Evolutionary conservation across 1,140 invertebrate genomes (phyloP).

Genomic region (Parapsyche elsis): DNA sequence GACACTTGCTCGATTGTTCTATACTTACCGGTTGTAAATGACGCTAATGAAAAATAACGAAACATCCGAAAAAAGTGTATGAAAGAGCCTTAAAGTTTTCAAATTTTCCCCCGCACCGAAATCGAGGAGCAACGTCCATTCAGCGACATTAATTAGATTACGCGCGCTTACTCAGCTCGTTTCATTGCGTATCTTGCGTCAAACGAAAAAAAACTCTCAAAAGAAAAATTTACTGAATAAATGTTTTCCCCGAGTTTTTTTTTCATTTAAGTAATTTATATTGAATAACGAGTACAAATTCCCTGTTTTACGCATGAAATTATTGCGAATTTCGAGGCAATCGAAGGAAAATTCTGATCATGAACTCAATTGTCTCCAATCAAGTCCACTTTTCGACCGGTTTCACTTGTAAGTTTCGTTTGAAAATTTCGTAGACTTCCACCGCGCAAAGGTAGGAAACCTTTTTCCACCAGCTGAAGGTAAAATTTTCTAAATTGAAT

Average conservation of each 20-base stretch:
- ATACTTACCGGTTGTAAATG: background rate
- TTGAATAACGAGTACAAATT: no score
- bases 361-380: constrained; percentile 37
- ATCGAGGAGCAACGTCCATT: background rate
- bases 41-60: background rate
- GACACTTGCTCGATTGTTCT: no score
- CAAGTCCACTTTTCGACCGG: constrained; percentile 20
- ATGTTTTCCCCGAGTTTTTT: no score
- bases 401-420: background rate
- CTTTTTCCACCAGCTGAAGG: constrained; percentile 29
- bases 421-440: constrained; percentile 11
- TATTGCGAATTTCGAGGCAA: background rate
- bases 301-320: no score
- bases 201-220: no score
- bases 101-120: background rate
- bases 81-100: background rate
- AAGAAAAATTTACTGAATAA: no score
- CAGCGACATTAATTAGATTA: constrained; percentile 4
- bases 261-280: no score
- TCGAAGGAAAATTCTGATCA: constrained; percentile 15
- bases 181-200: background rate
- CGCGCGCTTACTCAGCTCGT: background rate
- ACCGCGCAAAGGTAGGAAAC: constrained; percentile 1
- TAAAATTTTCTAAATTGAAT: constrained; percentile 36
- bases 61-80: background rate